phyloP scores from a whole-genome alignment of 1,140 invertebrate species.

The Linepithema humile region DNA sequence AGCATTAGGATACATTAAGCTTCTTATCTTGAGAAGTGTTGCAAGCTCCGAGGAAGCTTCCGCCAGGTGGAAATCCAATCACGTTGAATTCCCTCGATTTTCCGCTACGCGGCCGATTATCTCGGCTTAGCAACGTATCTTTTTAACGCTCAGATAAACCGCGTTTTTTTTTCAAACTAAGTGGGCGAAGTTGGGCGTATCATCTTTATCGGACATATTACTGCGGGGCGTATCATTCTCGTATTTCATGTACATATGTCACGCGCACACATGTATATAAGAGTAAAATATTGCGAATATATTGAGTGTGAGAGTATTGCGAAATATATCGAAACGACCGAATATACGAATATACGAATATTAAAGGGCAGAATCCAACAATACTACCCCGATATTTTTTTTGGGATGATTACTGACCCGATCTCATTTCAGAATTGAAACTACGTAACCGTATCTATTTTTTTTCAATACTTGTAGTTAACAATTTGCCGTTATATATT shows the following conservation, averaged over 20 bases:
- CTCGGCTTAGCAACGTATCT: neutral
- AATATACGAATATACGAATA: neutral
- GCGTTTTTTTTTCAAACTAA: neutral
- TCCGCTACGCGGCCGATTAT: neutral
- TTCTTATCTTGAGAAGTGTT: neutral
- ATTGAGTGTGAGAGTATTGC: too few relatives aligned
- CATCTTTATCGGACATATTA: conserved; percentile 3
- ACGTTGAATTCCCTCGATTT: conserved; percentile 11
- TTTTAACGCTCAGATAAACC: conserved; percentile 40
- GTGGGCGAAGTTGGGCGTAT: neutral
- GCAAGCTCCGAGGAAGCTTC: neutral
- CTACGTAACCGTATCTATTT: too few relatives aligned
- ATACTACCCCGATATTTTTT: too few relatives aligned
- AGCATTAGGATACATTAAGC: neutral
- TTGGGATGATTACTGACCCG: too few relatives aligned
- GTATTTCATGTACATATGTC: neutral
- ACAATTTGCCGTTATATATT: too few relatives aligned
- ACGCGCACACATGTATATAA: neutral
- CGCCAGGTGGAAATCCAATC: conserved; percentile 7
- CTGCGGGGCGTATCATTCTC: conserved; percentile 6
- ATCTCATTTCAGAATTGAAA: too few relatives aligned
- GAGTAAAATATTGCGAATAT: neutral
- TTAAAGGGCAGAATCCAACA: too few relatives aligned
- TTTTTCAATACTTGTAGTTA: too few relatives aligned
- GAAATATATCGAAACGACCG: too few relatives aligned